Base-by-base conservation (phyloP, 2,888 invertebrate genomes). In the Steromphala cineraria region DNA sequence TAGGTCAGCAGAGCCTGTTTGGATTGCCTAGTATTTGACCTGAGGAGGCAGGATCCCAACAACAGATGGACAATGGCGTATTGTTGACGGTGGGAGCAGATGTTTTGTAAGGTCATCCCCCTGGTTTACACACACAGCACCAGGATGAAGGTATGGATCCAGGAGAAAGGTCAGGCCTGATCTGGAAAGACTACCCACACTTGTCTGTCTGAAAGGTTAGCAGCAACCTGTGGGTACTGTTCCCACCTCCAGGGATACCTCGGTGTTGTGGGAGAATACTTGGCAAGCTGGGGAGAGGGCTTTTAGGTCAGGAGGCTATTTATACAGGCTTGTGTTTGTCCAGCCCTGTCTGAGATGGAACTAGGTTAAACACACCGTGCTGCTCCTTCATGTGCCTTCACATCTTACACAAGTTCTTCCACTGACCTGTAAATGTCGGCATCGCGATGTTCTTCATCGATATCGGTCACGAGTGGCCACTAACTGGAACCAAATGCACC, bases 201-300 rank as follows among this genome's bases (percentile, higher is more conserved):
- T 62, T 62, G 62, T 62, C 62, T 62, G 62, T 24, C 62, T 62
- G 24, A 62, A 62, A 62, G 62, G 62, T 62, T 62, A 62, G 62
- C 62, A 62, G 28, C 62, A 62, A 28, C 24, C 62, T 24, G 62
- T 62, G 62, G 62, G 62, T 62, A 62, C 28, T 17, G 10, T 24
- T 28, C 62, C 28, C 28, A n/a, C 62, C 24, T 24, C 28, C 28
- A 62, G 28, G 28, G 24, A 62, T 31, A 62, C 62, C 62, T 62
- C 15, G 24, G 62, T 62, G 62, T 21, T 62, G 4, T 13, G 62
- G 62, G 24, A 56, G 62, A 62, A 62, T 62, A 28, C 24, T 31
- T 62, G 28, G 28, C 62, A 28, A 62, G 62, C 28, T 62, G 28
- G 10, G 24, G 15, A n/a, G 62, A 15, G 28, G 28, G 28, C 13